Percentiles rank a stretch among this genome's conserved stretches.
phyloP scores from a whole-genome alignment of 2,888 invertebrate species.

The Callyntrura sp. region DNA sequence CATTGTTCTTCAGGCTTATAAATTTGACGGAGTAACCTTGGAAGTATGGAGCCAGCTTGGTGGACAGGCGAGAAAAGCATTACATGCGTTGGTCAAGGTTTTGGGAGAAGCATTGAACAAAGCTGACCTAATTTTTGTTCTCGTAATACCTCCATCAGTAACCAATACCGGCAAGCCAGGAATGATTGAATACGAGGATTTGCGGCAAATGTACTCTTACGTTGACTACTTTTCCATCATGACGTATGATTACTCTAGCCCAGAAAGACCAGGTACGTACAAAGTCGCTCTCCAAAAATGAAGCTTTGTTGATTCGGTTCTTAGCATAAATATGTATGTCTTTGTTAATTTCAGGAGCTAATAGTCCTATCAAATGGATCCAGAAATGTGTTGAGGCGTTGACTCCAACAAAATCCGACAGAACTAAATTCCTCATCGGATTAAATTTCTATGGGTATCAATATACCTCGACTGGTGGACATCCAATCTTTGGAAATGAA shows the following conservation, averaged over 20 bases:
- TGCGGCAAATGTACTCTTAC: constrained; percentile 91
- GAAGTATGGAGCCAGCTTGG: constrained; percentile 96
- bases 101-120: constrained; percentile 87
- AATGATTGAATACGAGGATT: constrained; percentile 91
- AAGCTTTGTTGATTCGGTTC: too few relatives aligned
- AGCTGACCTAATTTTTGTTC: constrained; percentile 88
- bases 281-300: background rate
- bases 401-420: constrained; percentile 88
- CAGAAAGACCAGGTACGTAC: constrained; percentile 90
- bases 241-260: constrained; percentile 97
- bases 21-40: constrained; percentile 95
- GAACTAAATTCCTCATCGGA: constrained; percentile 93
- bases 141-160: constrained; percentile 92
- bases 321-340: constrained; percentile 10
- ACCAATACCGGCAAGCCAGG: constrained; percentile 85
- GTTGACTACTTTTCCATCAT: constrained; percentile 96
- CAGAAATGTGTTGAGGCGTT: constrained; percentile 91
- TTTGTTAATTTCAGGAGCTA: constrained; percentile 90
- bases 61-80: constrained; percentile 87
- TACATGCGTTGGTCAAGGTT: constrained; percentile 87
- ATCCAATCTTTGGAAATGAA: constrained; percentile 92
- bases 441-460: constrained; percentile 98
- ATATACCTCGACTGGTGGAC: constrained; percentile 93
- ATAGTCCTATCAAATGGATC: constrained; percentile 95
- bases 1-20: constrained; percentile 88